Evolutionary conservation across 1,140 invertebrate species (phyloP), one percentile per base, ranked within the genome.

Genomic region (Ceratosolen solmsi): DNA sequence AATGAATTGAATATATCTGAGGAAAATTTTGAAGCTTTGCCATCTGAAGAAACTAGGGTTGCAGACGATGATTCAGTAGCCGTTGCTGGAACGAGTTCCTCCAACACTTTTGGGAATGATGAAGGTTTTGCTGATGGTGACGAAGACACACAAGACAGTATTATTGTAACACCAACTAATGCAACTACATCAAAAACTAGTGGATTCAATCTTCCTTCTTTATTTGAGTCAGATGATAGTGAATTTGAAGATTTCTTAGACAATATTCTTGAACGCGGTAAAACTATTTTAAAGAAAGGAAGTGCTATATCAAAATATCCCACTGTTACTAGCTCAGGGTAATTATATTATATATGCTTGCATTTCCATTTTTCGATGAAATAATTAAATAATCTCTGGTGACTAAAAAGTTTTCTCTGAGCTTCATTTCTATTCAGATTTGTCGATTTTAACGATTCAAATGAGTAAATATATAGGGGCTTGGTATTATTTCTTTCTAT

Each of bases 141-240:
- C 22, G 90, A 92, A 33, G 91, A 92, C 56, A 89, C 88, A 0
- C 90, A 90, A 63, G 90, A 91, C 68, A 90, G 88, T 77, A 87
- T 90, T 17, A 82, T 84, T 0, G 82, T 87, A 0, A 82, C 86
- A 5, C 84, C 88, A 17, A 81, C 86, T 9, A 87, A 88, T 11
- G 84, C 87, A 0, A 87, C 89, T 2, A 86, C 88, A 0, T 89
- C 90, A 1, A 92, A 92, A 83, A 89, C 89, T 0, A 91, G 90
- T 83, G 90, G 88, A 79, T 93, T 92, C 82, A 92, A 92, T 76
- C 85, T 95, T 9, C 94, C 94, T 0, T 94, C 94, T 0, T 88
- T 95, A 7, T 92, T 94, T 81, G 95, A 96, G 86, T 95, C 94
- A 8, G 95, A 95, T 84, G 94, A 95, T 84, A 95, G 94, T 41